Evolutionary conservation across 2,797 vertebrate genomes (phyloP).

Genomic region (Sebastes nivosus): DNA sequence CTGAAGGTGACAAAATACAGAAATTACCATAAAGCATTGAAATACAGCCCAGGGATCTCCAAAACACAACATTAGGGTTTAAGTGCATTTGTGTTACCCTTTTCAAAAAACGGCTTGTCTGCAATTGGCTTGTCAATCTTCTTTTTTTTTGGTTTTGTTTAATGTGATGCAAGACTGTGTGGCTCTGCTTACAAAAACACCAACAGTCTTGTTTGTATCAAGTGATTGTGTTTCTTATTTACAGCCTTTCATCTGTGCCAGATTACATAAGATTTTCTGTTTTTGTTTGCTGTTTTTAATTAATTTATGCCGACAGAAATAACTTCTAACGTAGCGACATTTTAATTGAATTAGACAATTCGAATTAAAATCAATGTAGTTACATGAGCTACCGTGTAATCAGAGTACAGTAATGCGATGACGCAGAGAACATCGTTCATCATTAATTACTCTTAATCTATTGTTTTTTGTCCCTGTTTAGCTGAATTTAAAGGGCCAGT

Average conservation of each 20-base stretch:
- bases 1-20: background rate
- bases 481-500: too few species aligned
- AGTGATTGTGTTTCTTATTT: slow-evolving; percentile 33
- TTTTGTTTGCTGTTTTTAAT: background rate
- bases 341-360: slow-evolving; percentile 9
- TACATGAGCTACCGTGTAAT: background rate
- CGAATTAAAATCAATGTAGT: background rate
- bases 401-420: background rate
- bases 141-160: background rate
- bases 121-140: background rate
- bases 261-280: background rate
- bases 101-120: background rate
- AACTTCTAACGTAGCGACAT: background rate
- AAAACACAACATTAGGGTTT: background rate
- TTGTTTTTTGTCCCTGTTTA: background rate
- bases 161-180: background rate
- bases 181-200: background rate
- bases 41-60: background rate
- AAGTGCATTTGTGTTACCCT: background rate
- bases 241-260: slow-evolving; percentile 19
- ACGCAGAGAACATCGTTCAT: background rate
- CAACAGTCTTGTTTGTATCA: background rate
- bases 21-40: background rate
- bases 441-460: background rate
- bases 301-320: background rate